Evolutionary conservation across 2,113 vertebrate genomes (phyloP).

Genomic region (Eupsittula cactorum): DNA sequence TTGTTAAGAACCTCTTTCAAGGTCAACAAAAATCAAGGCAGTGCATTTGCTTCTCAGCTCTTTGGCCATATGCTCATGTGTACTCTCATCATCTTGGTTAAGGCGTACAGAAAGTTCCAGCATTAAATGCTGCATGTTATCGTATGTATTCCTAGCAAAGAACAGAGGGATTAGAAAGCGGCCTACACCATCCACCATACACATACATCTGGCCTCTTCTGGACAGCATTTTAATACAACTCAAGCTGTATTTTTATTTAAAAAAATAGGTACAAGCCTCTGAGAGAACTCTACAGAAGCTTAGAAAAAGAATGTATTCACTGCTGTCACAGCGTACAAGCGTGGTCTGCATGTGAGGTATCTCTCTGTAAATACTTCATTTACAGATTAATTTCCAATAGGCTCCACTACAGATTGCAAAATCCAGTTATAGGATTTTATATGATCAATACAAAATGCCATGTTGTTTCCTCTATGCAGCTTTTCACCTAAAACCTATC

Average conservation of each 20-base stretch:
- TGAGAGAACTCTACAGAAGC: not conserved
- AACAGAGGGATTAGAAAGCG: not conserved
- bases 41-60: not conserved
- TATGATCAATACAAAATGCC: not conserved
- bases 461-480: not conserved
- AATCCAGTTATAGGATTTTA: not conserved
- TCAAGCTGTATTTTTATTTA: not conserved
- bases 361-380: not conserved
- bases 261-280: not conserved
- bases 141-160: not conserved
- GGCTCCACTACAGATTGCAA: not conserved
- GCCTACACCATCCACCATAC: not conserved
- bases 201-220: not conserved
- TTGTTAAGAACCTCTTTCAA: not conserved
- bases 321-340: not conserved
- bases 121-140: not conserved
- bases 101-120: not conserved
- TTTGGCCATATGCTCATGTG: not conserved
- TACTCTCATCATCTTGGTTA: not conserved
- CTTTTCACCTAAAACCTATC: not conserved
- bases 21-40: not conserved
- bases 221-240: not conserved
- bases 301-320: not conserved
- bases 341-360: not conserved
- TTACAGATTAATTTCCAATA: not conserved